Base-by-base conservation (phyloP, 2,888 invertebrate species). In the Orthonevra nobilis region DNA sequence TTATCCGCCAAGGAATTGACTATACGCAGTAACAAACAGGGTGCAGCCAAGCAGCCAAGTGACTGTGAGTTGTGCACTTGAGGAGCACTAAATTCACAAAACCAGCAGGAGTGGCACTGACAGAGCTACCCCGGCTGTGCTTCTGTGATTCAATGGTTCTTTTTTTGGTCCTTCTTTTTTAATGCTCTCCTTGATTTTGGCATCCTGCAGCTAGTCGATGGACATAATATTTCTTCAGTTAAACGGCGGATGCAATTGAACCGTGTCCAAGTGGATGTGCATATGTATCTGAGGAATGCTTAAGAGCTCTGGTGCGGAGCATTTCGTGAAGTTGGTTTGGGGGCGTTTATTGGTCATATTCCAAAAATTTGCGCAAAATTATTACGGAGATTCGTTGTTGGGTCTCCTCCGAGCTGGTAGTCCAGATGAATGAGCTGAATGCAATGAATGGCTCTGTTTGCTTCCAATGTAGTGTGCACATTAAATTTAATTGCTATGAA, bases 401-500 rank as follows among this genome's bases (percentile, higher is more conserved):
- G 40, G 38, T 63, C 50, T 44, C 26, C 20, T 44, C 26, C 26
- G 74, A 30, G 40, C 54, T 54, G 60, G 32, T 72, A 40, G 42
- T 73, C 52, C 66, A 79, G 61, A 73, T 79, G 79, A 79, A 79
- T 79, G 54, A 61, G 70, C 12, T 60, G 64, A 72, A 66, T 79
- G 72, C 77, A 79, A 72, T 72, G 72, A 72, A 79, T 79, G 66
- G 66, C 30, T 72, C 42, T 66, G 73, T 73, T 61, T 66, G 46
- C 58, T 54, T 61, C 66, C 23, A 66, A 66, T 70, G 61, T 75
- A 72, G 60, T 68, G 61, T 56, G 73, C 73, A 54, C 79, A 73
- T 79, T 79, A 79, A 79, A 73, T 79, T 79, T 79, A 79, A 79
- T 79, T 79, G 79, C 79, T 79, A 56, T 79, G 73, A 79, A 79